phyloP scores from a whole-genome alignment of 2,888 invertebrate genomes.

The Amblyjoppa fuscipennis region DNA sequence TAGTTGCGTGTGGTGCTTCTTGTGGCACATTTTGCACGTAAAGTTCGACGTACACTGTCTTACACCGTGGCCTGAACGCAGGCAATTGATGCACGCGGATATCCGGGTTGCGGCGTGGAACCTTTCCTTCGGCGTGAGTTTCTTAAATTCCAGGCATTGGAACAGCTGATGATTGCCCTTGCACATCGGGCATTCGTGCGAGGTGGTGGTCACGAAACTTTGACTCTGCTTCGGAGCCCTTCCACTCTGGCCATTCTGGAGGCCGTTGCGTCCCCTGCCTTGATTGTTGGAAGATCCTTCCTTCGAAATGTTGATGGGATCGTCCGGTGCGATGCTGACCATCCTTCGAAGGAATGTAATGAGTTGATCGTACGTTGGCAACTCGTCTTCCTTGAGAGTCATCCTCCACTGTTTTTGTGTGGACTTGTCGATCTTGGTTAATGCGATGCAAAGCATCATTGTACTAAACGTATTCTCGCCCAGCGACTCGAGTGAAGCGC shows the following conservation, averaged over 20 bases:
- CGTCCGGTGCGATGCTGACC: slow-evolving; percentile 4
- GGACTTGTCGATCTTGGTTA: neutral
- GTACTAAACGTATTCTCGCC: slow-evolving; percentile 51
- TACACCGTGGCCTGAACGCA: neutral
- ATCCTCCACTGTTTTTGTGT: slow-evolving; percentile 4
- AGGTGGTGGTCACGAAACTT: neutral
- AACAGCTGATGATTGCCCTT: neutral
- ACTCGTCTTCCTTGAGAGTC: neutral
- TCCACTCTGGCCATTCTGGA: neutral
- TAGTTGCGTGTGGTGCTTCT: slow-evolving; percentile 20
- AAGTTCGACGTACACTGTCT: neutral
- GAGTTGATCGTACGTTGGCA: slow-evolving; percentile 38
- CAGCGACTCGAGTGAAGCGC: slow-evolving; percentile 60
- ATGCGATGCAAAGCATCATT: neutral
- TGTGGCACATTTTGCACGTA: slow-evolving; percentile 22
- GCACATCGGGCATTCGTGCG: neutral
- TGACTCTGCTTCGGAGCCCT: neutral
- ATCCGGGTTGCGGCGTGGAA: neutral
- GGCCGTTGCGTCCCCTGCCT: no score
- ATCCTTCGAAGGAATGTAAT: slow-evolving; percentile 21
- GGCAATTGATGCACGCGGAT: neutral
- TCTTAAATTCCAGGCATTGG: slow-evolving; percentile 16
- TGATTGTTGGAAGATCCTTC: no score
- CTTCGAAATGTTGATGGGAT: neutral
- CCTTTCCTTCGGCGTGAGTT: slow-evolving; percentile 1